A percentile compares a stretch with the other conserved stretches of the same genome.
Evolutionary conservation across 2,888 invertebrate genomes (phyloP).

Genomic region (Ganaspis brasiliensis): DNA sequence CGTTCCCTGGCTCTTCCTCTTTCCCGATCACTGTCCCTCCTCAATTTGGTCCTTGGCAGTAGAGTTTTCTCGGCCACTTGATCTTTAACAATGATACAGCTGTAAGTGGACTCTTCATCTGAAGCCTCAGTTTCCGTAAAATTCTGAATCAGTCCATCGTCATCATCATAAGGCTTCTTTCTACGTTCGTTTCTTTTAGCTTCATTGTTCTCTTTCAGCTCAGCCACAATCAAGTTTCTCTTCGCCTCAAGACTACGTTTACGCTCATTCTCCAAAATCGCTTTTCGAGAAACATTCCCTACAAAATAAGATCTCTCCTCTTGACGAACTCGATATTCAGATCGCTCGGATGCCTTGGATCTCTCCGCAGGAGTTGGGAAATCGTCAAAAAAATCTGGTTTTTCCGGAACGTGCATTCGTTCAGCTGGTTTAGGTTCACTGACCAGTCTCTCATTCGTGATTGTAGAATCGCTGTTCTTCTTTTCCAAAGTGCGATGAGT

Average conservation of each 20-base stretch:
- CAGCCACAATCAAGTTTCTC: conserved; percentile 77
- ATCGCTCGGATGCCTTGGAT: conserved; percentile 72
- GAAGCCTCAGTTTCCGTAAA: conserved; percentile 78
- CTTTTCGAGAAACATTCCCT: conserved; percentile 78
- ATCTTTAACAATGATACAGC: conserved; percentile 92
- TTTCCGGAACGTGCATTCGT: conserved; percentile 75
- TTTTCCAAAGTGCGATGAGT: conserved; percentile 65
- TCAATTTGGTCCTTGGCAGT: conserved; percentile 87
- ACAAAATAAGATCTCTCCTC: conserved; percentile 76
- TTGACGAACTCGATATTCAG: conserved; percentile 71
- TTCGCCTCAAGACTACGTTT: conserved; percentile 78
- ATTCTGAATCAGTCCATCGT: conserved; percentile 73
- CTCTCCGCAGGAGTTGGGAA: conserved; percentile 78
- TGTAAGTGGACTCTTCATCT: conserved; percentile 81
- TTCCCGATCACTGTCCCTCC: conserved; percentile 82
- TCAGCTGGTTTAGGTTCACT: conserved; percentile 78
- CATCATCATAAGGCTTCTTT: conserved; percentile 73
- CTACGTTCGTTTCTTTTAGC: conserved; percentile 73
- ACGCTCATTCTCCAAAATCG: conserved; percentile 78
- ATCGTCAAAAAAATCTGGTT: conserved; percentile 74
- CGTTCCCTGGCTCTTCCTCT: conserved; percentile 77
- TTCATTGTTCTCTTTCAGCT: conserved; percentile 77
- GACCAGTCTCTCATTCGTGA: conserved; percentile 71
- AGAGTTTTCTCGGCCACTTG: conserved; percentile 82
- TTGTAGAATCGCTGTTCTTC: conserved; percentile 73